Evolutionary conservation across 2,888 invertebrate species (phyloP).

Genomic region (Lycocerus yunnanus): DNA sequence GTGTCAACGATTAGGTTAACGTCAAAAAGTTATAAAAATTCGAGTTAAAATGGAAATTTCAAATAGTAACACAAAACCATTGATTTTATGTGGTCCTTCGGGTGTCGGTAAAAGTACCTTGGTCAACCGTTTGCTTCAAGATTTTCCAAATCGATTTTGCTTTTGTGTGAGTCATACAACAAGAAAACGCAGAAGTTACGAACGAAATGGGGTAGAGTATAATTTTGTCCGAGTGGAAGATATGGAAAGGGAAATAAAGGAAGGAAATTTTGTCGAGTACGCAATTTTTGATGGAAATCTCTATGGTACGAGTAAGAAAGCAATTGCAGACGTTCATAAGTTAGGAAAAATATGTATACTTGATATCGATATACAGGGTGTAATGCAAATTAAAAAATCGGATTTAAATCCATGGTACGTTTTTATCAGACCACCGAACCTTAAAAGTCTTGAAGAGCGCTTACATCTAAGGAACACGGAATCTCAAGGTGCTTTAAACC

Average conservation of each 20-base stretch:
- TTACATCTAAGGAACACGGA: slow-evolving; percentile 86
- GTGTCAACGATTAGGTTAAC: not conserved
- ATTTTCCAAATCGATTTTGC: slow-evolving; percentile 87
- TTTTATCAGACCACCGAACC: slow-evolving; percentile 90
- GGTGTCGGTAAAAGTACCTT: slow-evolving; percentile 96
- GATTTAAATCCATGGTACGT: slow-evolving; percentile 83
- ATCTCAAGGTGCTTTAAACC: slow-evolving; percentile 80
- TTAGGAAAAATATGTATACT: slow-evolving; percentile 65
- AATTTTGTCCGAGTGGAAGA: slow-evolving; percentile 79
- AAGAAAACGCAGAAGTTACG: slow-evolving; percentile 75
- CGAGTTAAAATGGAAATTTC: not conserved
- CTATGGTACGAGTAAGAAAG: slow-evolving; percentile 93
- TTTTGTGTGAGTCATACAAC: slow-evolving; percentile 96
- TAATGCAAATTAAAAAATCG: slow-evolving; percentile 68
- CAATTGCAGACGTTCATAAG: slow-evolving; percentile 79
- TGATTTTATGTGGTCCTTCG: slow-evolving; percentile 93
- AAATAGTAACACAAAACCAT: slow-evolving; percentile 63
- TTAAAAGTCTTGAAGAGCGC: slow-evolving; percentile 75
- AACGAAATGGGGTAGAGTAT: slow-evolving; percentile 81
- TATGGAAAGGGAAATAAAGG: slow-evolving; percentile 76
- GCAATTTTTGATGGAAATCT: slow-evolving; percentile 91
- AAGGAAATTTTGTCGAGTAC: slow-evolving; percentile 88
- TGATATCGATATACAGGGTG: slow-evolving; percentile 40
- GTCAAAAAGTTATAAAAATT: not conserved
- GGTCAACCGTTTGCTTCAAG: slow-evolving; percentile 80